A percentile compares a stretch with the other conserved stretches of the same genome.
phyloP scores from a whole-genome alignment of 2,888 invertebrate species.

The Biston betularia region DNA sequence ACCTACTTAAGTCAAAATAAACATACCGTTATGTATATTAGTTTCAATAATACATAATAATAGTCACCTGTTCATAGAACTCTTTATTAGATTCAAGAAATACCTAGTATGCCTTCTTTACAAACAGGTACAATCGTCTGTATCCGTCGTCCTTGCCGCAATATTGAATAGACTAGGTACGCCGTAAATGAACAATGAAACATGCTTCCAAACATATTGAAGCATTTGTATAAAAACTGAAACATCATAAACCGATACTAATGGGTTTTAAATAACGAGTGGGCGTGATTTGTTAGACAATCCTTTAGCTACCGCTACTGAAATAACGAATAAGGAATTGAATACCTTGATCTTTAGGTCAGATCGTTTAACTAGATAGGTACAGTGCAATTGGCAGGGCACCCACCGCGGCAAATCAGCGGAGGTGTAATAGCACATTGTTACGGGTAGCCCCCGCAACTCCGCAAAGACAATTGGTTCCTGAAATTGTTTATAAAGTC shows the following conservation, averaged over 20 bases:
- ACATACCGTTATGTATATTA: background rate
- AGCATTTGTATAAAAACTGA: conserved; percentile 18
- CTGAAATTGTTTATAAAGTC: conserved; percentile 53
- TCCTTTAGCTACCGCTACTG: conserved; percentile 17
- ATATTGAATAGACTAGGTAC: conserved; percentile 52
- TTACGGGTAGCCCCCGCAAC: conserved; percentile 63
- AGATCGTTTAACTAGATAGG: conserved; percentile 65
- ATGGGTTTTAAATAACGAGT: conserved; percentile 14
- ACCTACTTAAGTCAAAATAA: background rate
- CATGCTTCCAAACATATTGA: conserved; percentile 20
- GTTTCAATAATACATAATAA: background rate
- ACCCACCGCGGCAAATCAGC: conserved; percentile 65
- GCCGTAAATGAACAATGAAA: conserved; percentile 48
- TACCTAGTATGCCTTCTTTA: conserved; percentile 4
- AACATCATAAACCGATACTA: conserved; percentile 20
- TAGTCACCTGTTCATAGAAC: conserved; percentile 1
- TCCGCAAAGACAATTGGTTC: conserved; percentile 54
- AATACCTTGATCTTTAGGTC: conserved; percentile 67
- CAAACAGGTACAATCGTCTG: conserved; percentile 12
- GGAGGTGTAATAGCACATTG: conserved; percentile 73
- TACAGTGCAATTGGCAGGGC: conserved; percentile 55
- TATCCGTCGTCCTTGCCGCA: conserved; percentile 47
- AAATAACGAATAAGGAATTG: conserved; percentile 30
- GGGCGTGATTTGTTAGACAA: conserved; percentile 28
- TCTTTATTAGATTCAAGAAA: conserved; percentile 14